phyloP scores from a whole-genome alignment of 2,113 vertebrate genomes.

The Paraplagusia blochii region DNA sequence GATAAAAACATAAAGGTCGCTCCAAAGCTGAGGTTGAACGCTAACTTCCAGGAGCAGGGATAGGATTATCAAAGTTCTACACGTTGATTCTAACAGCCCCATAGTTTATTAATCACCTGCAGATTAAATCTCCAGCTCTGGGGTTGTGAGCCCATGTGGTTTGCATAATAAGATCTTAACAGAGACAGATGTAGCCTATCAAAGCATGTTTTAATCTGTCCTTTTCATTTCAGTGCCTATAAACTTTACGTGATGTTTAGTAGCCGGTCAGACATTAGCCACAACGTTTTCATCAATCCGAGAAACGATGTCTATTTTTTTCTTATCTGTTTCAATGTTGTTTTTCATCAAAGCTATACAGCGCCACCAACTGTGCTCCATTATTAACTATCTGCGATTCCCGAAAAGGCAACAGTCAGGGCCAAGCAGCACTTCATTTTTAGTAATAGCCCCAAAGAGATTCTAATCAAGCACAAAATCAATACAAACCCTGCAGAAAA shows the following conservation, averaged over 20 bases:
- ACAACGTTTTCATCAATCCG: background rate
- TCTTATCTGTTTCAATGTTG: too few relatives aligned
- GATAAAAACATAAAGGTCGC: background rate
- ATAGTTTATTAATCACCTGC: slow-evolving; percentile 23
- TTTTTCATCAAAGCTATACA: background rate
- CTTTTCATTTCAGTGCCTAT: slow-evolving; percentile 61
- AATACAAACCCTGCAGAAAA: background rate
- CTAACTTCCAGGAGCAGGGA: background rate
- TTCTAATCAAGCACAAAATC: slow-evolving; percentile 49
- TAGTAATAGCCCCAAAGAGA: slow-evolving; percentile 14
- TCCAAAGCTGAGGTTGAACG: background rate
- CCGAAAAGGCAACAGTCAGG: slow-evolving; percentile 17
- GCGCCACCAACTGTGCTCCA: slow-evolving; percentile 1
- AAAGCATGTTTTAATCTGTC: background rate
- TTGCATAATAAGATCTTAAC: slow-evolving; percentile 9
- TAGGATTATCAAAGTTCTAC: slow-evolving; percentile 10
- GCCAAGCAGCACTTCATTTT: slow-evolving; percentile 23
- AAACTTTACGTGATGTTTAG: slow-evolving; percentile 14
- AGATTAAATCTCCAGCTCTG: slow-evolving; percentile 16
- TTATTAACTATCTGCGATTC: slow-evolving; percentile 12
- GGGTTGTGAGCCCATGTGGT: background rate
- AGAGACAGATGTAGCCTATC: slow-evolving; percentile 1
- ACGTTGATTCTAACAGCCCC: slow-evolving; percentile 10
- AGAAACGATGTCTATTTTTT: too few relatives aligned
- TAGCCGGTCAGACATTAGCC: slow-evolving; percentile 29